These are phyloP conservation scores for Tachuris rubrigastra DNA, from an alignment of 2,113 vertebrate genomes.

Conservation along the genomic window DNA sequence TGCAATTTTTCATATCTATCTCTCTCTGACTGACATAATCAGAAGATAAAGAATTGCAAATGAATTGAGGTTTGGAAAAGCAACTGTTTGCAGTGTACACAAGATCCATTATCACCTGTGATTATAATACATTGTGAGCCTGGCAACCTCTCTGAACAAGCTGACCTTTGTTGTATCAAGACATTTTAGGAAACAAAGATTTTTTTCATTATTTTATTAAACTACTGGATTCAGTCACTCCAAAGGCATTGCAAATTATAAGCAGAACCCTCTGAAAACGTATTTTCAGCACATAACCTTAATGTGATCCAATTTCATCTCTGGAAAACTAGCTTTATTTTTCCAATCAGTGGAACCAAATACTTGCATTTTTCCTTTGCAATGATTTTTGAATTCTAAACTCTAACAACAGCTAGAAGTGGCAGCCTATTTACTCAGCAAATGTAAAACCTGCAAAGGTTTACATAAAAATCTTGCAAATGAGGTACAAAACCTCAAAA, in stretches of 20 bases:
- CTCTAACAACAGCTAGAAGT: background rate
- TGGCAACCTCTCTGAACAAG: background rate
- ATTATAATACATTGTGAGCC: background rate
- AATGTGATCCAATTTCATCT: background rate
- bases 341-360: background rate
- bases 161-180: background rate
- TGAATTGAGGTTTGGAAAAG: background rate
- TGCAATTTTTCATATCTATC: background rate
- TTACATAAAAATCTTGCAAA: background rate
- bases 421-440: background rate
- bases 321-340: background rate
- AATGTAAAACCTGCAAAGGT: background rate
- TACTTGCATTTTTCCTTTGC: background rate
- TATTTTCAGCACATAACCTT: background rate
- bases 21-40: background rate
- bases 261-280: background rate
- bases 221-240: background rate
- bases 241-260: background rate
- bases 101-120: background rate
- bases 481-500: background rate
- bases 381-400: background rate
- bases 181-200: background rate
- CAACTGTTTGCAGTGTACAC: background rate
- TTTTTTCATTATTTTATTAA: background rate
- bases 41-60: background rate